Conservation (phyloP, 2,113 vertebrate species). For the Hoplias malabaricus region DNA sequence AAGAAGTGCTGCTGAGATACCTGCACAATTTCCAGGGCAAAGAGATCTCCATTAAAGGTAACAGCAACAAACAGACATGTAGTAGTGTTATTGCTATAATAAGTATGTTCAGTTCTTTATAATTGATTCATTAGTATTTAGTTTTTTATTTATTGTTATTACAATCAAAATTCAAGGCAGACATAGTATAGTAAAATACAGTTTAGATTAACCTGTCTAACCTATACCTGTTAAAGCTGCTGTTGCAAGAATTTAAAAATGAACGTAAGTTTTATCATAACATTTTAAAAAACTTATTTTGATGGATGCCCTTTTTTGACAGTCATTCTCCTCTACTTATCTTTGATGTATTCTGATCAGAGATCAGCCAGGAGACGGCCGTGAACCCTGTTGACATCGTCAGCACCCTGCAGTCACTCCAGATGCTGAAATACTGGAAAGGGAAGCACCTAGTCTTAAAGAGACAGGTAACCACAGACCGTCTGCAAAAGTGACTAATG, state of each 20-base stretch:
- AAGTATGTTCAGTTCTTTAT: too few relatives aligned
- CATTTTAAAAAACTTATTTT: too few relatives aligned
- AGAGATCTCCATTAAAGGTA: slow-evolving; percentile 98
- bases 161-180: too few relatives aligned
- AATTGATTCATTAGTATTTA: too few relatives aligned
- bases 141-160: too few relatives aligned
- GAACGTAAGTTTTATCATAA: too few relatives aligned
- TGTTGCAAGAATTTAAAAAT: too few relatives aligned
- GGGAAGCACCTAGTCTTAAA: slow-evolving; percentile 96
- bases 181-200: too few relatives aligned
- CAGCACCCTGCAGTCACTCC: slow-evolving; percentile 94
- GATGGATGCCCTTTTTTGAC: too few relatives aligned
- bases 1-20: slow-evolving; percentile 93
- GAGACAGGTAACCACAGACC: slow-evolving; percentile 80
- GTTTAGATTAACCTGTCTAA: too few relatives aligned
- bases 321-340: background rate
- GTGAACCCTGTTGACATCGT: slow-evolving; percentile 98
- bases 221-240: too few relatives aligned
- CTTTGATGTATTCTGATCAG: slow-evolving; percentile 65
- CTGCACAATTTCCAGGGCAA: slow-evolving; percentile 95
- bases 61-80: background rate
- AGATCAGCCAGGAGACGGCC: slow-evolving; percentile 97
- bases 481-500: background rate
- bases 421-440: slow-evolving; percentile 99
- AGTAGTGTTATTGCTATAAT: background rate